Evolutionary conservation across 2,113 vertebrate genomes (phyloP).

Genomic region (Acinonyx jubatus): DNA sequence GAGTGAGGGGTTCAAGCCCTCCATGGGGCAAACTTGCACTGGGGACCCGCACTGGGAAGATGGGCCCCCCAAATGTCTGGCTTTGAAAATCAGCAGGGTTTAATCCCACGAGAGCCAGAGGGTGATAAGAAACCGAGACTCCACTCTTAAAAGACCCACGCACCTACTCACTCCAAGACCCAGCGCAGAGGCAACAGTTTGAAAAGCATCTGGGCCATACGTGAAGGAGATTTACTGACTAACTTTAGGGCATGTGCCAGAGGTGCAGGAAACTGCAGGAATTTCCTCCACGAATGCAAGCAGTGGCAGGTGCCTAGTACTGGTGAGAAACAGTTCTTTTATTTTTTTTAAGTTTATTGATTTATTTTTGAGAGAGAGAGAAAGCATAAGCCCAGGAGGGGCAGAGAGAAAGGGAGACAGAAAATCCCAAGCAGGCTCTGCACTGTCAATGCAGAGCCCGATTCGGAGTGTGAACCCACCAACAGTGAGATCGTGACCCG

Average conservation of each 20-base stretch:
- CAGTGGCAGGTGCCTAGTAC: neutral
- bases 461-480: too few relatives aligned
- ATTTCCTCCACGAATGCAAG: neutral
- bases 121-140: neutral
- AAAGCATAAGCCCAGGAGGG: too few relatives aligned
- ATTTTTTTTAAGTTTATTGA: too few relatives aligned
- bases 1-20: neutral
- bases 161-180: neutral
- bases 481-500: too few relatives aligned
- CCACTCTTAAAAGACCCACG: neutral
- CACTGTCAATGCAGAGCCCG: too few relatives aligned
- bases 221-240: neutral
- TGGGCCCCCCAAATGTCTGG: neutral
- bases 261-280: neutral
- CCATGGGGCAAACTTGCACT: neutral
- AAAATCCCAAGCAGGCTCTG: too few relatives aligned
- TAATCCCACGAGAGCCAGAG: neutral
- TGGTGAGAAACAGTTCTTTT: neutral
- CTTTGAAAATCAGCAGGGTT: neutral
- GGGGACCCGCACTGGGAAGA: neutral
- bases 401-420: too few relatives aligned
- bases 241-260: neutral
- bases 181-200: neutral
- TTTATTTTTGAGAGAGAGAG: too few relatives aligned
- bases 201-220: neutral